phyloP scores from a whole-genome alignment of 2,113 vertebrate genomes.

The Otus sunia region DNA sequence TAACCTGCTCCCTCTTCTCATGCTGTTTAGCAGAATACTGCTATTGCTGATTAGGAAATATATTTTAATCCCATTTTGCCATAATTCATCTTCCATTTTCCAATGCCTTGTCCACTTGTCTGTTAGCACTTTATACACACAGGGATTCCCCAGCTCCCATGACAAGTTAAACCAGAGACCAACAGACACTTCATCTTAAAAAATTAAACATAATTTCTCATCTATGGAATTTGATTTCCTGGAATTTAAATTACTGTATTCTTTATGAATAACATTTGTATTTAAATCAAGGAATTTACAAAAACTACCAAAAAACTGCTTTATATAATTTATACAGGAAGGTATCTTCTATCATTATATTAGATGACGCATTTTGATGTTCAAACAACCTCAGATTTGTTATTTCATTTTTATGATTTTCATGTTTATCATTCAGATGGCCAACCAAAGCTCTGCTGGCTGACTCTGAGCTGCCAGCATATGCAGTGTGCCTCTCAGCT shows the following conservation, averaged over 20 bases:
- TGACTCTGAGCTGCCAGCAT: neutral
- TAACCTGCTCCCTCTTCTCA: neutral
- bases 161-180: neutral
- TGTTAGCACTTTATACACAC: neutral
- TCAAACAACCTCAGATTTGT: neutral
- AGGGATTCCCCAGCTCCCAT: neutral
- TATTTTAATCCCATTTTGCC: neutral
- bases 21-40: neutral
- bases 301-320: neutral
- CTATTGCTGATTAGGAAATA: neutral
- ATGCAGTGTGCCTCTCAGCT: neutral
- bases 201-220: neutral
- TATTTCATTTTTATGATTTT: too few species aligned
- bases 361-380: neutral
- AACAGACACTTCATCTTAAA: neutral
- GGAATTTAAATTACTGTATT: neutral
- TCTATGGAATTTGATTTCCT: neutral
- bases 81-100: neutral
- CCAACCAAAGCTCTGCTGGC: neutral
- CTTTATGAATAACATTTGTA: neutral
- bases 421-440: neutral
- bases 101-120: neutral
- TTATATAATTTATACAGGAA: neutral
- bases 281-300: neutral
- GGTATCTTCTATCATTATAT: neutral